Base-by-base conservation (phyloP, 2,888 invertebrate species). In the Epsilonema sp. region DNA sequence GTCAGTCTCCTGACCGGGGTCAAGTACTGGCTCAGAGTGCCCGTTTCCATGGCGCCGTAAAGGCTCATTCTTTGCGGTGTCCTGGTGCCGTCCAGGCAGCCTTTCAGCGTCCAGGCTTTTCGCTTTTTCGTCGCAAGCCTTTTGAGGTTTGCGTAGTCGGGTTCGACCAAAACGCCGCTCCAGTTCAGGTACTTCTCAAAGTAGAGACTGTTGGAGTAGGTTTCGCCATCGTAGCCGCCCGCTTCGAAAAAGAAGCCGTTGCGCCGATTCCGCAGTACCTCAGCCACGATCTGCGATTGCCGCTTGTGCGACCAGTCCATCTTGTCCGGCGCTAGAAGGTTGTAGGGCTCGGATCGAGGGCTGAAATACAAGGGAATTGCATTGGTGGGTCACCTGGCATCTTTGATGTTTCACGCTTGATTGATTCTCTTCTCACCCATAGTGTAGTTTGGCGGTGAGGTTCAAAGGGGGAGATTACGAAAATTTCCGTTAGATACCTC, bases 201-300 rank as follows among this genome's bases (percentile, higher is more conserved):
- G 19, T 23, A 31, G 2, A 49, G 41, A 2, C 49, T 40, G 42
- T 49, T 50, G n/a, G 50, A 49, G 22, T 50, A 40, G 13, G 50
- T 49, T 46, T 50, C 49, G 23, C 50, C 50, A 26, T 49, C 50
- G 40, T 50, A 49, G 20, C 38, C 50, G 16, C 50, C 50, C 4
- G 42, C 49, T 46, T 49, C 50, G 22, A 49, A n/a, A 26, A 49
- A 49, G 23, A 49, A 46, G 19, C 50, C 50, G 25, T 45, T 25
- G 5, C 31, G 23, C 26, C 26, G 31, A 4, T n/a, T n/a, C 11
- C 21, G 20, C 21, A 44, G 23, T 38, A 44, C 19, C n/a, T 44
- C 37, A 13, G 13, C 44, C 13, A 44, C 44, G 5, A 37, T 21
- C 38, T 5, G 5, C 37, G 44, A 37, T 19, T 44, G 44, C 37